A percentile compares a stretch with the other conserved stretches of the same genome.
phyloP scores from a whole-genome alignment of 2,888 invertebrate genomes.

The Eupeodes latifasciatus region DNA sequence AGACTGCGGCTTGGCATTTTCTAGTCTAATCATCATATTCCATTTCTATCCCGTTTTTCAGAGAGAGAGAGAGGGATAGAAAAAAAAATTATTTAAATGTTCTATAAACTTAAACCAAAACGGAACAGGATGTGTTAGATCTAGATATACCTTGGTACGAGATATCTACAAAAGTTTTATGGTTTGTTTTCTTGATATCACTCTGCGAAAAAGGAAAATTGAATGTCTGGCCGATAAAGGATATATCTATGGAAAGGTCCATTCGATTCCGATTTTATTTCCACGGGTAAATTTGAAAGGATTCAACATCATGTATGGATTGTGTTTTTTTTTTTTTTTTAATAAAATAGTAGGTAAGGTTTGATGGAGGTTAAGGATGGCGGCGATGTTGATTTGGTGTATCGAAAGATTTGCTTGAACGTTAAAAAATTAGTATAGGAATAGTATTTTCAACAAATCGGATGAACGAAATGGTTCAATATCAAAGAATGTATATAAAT shows the following conservation, averaged over 20 bases:
- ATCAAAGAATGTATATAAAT: constrained; percentile 24
- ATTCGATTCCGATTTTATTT: constrained; percentile 45
- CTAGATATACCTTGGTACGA: not conserved
- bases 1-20: not conserved
- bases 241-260: not conserved
- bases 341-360: no score
- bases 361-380: not conserved
- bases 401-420: constrained; percentile 55
- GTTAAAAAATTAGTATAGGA: constrained; percentile 29
- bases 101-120: constrained; percentile 60
- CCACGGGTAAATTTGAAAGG: constrained; percentile 63
- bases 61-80: not conserved
- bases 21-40: not conserved
- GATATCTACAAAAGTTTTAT: not conserved
- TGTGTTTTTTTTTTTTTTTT: not conserved
- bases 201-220: constrained; percentile 44
- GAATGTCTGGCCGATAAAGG: constrained; percentile 60
- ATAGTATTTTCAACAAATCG: constrained; percentile 33
- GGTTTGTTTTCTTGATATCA: constrained; percentile 42
- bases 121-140: constrained; percentile 14
- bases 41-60: not conserved
- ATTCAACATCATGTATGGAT: constrained; percentile 30
- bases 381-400: not conserved
- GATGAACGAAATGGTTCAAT: constrained; percentile 60
- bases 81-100: constrained; percentile 56